Conservation (phyloP, 2,113 vertebrate genomes). For the Scartelaos histophorus region DNA sequence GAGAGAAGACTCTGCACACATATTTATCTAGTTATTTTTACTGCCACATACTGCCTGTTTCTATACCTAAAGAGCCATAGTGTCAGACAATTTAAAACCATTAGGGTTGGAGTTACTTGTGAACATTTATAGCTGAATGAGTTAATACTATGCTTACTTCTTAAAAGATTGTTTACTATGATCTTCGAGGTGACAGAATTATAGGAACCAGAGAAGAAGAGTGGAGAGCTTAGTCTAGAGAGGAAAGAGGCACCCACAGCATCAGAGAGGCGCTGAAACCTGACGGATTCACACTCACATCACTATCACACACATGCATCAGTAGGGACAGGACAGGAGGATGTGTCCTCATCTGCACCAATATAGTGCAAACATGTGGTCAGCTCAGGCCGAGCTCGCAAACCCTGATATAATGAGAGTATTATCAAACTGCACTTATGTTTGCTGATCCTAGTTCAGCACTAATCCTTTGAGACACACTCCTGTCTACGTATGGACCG, state of each 20-base stretch:
- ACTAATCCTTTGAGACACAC: too few relatives aligned
- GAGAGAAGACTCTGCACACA: too few relatives aligned
- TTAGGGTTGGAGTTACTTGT: not conserved
- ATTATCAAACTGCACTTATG: constrained; percentile 13
- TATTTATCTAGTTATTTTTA: too few relatives aligned
- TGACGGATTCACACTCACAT: constrained; percentile 61
- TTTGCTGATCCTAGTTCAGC: too few relatives aligned
- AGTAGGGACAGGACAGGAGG: not conserved
- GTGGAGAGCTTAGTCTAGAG: not conserved
- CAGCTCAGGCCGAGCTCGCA: constrained; percentile 25
- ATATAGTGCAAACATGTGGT: constrained; percentile 1
- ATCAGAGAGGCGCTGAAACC: constrained; percentile 63
- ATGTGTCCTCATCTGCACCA: not conserved
- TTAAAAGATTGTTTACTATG: constrained; percentile 27
- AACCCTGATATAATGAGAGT: constrained; percentile 43
- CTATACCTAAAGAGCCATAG: not conserved
- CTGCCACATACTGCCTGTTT: too few relatives aligned
- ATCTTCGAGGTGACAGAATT: constrained; percentile 36
- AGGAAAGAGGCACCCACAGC: constrained; percentile 20
- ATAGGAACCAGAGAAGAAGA: constrained; percentile 32
- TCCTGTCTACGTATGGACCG: too few relatives aligned
- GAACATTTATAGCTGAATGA: not conserved
- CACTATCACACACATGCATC: constrained; percentile 23
- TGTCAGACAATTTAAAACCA: not conserved
- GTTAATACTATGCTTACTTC: not conserved